Conservation (phyloP, 1,140 invertebrate species). For the Hylaeus anthracinus region DNA sequence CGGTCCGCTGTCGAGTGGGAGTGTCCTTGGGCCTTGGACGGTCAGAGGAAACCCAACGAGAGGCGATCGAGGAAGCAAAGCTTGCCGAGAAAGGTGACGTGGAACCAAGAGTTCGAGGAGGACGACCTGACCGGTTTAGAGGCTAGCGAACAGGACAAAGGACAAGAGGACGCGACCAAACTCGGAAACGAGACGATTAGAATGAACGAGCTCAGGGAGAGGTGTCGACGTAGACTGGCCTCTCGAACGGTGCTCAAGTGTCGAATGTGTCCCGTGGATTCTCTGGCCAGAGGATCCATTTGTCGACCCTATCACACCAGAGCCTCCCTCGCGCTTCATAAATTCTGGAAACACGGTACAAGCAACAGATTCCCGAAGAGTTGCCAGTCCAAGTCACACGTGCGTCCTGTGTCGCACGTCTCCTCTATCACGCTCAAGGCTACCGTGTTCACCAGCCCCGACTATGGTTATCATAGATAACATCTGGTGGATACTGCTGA, state of each 20-base stretch:
- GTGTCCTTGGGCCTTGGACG: background rate
- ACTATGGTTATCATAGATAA: constrained; percentile 71
- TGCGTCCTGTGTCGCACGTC: background rate
- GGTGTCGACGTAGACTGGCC: background rate
- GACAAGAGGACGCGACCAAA: background rate
- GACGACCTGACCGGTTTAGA: background rate
- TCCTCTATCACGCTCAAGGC: constrained; percentile 63
- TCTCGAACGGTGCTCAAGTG: constrained; percentile 50
- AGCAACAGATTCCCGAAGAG: background rate
- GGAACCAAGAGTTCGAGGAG: constrained; percentile 24
- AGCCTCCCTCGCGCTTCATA: constrained; percentile 78
- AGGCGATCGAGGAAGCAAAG: constrained; percentile 78
- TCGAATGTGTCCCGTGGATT: constrained; percentile 56
- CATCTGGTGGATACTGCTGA: constrained; percentile 13
- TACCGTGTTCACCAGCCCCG: constrained; percentile 59
- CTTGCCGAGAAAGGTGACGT: constrained; percentile 74
- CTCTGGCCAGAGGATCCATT: constrained; percentile 47
- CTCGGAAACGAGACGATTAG: background rate
- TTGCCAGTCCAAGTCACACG: background rate
- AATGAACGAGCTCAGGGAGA: constrained; percentile 17
- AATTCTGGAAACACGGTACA: constrained; percentile 76
- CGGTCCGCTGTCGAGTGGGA: background rate
- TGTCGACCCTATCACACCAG: constrained; percentile 77
- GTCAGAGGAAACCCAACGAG: constrained; percentile 3
- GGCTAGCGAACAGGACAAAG: background rate